Conservation (phyloP, 2,888 invertebrate species). For the Pristionchus arcanus region DNA sequence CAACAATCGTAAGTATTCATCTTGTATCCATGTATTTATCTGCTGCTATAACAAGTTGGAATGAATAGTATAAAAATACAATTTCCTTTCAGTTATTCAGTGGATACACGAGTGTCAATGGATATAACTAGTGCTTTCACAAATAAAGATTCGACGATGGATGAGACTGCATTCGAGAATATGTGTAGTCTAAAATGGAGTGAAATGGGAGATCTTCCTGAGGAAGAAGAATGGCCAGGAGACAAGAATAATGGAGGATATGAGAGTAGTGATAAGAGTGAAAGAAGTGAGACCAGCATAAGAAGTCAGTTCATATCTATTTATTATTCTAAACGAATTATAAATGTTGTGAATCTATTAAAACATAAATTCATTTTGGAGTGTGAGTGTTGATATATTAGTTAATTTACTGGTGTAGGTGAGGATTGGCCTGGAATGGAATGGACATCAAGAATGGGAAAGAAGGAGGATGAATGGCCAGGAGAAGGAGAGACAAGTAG, state of each 20-base stretch:
- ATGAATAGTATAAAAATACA: not conserved
- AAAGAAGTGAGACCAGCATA: not conserved
- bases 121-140: conserved; percentile 23
- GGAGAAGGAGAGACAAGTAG: conserved; percentile 45
- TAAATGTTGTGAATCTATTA: not conserved
- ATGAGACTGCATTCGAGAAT: conserved; percentile 39
- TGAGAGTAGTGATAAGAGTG: conserved; percentile 43
- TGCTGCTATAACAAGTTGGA: not conserved
- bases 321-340: not conserved
- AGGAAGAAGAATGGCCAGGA: conserved; percentile 47
- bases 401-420: not conserved
- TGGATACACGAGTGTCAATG: not conserved
- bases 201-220: conserved; percentile 6
- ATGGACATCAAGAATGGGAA: not conserved
- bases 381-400: not conserved
- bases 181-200: conserved; percentile 1
- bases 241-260: conserved; percentile 29
- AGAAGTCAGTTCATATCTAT: conserved; percentile 16
- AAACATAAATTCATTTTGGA: not conserved
- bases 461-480: conserved; percentile 12
- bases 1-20: conserved; percentile 8
- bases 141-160: not conserved
- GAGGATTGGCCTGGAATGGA: conserved; percentile 38
- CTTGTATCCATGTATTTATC: not conserved
- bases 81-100: conserved; percentile 8